phyloP scores from a whole-genome alignment of 2,797 vertebrate species.

The Sebastes matsubarae region DNA sequence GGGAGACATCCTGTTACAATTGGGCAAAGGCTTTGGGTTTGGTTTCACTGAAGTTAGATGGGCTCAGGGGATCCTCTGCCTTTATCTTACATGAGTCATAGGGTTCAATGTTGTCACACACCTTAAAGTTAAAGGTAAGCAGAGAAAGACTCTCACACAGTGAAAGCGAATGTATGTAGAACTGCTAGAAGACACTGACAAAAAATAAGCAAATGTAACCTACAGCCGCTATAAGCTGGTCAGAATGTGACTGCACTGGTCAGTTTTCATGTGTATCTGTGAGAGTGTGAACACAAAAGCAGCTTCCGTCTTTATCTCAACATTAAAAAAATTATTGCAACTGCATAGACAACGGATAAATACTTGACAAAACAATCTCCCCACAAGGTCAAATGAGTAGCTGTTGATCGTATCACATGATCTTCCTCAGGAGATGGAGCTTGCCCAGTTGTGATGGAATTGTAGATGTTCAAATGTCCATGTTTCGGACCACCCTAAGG shows the following conservation, averaged over 20 bases:
- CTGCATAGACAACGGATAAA: not conserved
- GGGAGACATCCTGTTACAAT: constrained; percentile 31
- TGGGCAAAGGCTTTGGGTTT: constrained; percentile 34
- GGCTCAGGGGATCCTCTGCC: constrained; percentile 4
- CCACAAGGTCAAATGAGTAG: not conserved
- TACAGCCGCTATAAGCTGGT: not conserved
- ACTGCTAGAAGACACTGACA: not conserved
- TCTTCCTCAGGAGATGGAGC: no score
- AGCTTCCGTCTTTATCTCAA: not conserved
- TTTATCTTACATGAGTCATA: constrained; percentile 30
- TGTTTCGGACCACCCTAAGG: not conserved
- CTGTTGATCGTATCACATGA: not conserved
- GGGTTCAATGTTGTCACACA: constrained; percentile 26
- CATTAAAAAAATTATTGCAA: not conserved
- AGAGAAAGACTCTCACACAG: not conserved
- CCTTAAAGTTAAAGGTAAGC: constrained; percentile 12
- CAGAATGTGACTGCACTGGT: not conserved
- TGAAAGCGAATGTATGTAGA: not conserved
- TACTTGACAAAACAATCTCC: not conserved
- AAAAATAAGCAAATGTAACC: not conserved
- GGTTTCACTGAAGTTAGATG: constrained; percentile 36
- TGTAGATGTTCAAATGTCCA: not conserved
- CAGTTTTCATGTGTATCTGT: not conserved
- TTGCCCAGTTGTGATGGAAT: no score
- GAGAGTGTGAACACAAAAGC: not conserved